Conservation (phyloP, 1,140 invertebrate species). For the Parasteatoda tepidariorum region DNA sequence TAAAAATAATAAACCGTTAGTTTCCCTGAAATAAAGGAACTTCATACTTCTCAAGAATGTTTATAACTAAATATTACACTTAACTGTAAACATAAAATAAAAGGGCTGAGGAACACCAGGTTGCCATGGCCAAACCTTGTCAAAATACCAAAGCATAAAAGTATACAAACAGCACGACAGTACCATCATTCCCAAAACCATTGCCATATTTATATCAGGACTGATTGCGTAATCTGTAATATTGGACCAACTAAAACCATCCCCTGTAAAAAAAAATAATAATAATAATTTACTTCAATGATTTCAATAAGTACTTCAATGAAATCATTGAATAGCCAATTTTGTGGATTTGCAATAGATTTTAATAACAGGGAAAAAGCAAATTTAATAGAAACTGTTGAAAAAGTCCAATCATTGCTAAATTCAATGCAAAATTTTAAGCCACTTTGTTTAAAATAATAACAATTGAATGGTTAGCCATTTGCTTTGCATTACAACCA, state of each 20-base stretch:
- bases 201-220: constrained; percentile 63
- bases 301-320: not conserved
- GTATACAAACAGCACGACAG: constrained; percentile 57
- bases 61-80: not conserved
- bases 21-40: too few species aligned
- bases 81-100: constrained; percentile 70
- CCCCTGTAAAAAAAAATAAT: not conserved
- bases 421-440: not conserved
- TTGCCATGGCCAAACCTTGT: constrained; percentile 66
- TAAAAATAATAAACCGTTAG: not conserved
- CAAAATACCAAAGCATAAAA: constrained; percentile 65
- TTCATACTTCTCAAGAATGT: too few species aligned
- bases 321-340: not conserved
- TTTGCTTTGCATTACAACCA: not conserved
- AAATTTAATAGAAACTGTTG: too few species aligned
- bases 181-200: constrained; percentile 56
- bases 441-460: not conserved
- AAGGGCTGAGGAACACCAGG: constrained; percentile 70
- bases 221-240: not conserved
- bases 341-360: too few species aligned
- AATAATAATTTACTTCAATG: not conserved
- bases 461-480: too few species aligned
- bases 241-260: not conserved
- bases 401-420: too few species aligned
- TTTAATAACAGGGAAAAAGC: too few species aligned